These are phyloP conservation scores for Hybos culiciformis DNA, from an alignment of 2,888 invertebrate species.

Conservation along the genomic window DNA sequence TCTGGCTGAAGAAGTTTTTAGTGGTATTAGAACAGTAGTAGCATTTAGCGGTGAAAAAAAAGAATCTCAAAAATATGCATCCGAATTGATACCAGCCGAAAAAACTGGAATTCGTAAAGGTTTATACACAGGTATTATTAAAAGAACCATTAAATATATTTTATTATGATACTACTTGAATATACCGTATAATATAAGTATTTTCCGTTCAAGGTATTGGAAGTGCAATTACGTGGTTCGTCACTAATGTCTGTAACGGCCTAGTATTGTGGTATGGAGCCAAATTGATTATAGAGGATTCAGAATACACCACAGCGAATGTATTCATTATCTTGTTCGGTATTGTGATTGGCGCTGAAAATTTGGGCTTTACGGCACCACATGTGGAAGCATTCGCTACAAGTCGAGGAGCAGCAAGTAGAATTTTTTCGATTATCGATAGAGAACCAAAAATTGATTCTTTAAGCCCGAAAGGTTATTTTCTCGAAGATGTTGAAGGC, in stretches of 20 bases:
- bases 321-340: conserved; percentile 59
- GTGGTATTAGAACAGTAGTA: conserved; percentile 52
- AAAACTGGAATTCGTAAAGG: conserved; percentile 44
- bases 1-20: conserved; percentile 56
- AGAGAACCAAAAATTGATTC: conserved; percentile 52
- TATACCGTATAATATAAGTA: no score
- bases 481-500: conserved; percentile 42
- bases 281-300: conserved; percentile 46
- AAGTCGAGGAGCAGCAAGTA: conserved; percentile 53
- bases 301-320: conserved; percentile 48
- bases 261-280: conserved; percentile 64
- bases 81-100: conserved; percentile 42
- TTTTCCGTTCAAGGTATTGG: no score
- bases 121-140: conserved; percentile 34
- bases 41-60: conserved; percentile 59
- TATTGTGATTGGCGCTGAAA: conserved; percentile 55
- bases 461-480: conserved; percentile 43
- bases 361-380: conserved; percentile 53
- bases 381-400: conserved; percentile 53
- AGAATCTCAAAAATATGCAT: conserved; percentile 44
- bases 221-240: conserved; percentile 53
- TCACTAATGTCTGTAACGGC: conserved; percentile 53
- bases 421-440: conserved; percentile 55
- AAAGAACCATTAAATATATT: not conserved
- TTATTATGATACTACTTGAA: no score